Conservation (phyloP, 2,113 vertebrate species). For the Noctilio leporinus region DNA sequence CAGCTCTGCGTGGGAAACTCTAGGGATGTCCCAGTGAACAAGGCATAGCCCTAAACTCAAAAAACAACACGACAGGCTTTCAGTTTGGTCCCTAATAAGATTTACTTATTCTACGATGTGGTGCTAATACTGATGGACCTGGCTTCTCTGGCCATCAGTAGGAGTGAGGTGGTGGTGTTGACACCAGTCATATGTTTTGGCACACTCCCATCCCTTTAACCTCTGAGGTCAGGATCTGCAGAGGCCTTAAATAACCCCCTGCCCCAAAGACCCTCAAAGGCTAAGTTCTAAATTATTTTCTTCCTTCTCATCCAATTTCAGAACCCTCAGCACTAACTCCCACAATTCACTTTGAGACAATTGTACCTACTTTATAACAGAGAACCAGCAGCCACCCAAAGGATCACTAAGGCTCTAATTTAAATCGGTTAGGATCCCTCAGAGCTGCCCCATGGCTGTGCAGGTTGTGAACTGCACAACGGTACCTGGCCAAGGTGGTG, state of each 20-base stretch:
- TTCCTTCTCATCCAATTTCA: neutral
- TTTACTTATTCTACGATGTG: neutral
- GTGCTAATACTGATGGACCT: neutral
- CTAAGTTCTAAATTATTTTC: neutral
- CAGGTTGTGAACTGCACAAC: neutral
- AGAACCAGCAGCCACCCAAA: neutral
- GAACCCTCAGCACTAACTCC: neutral
- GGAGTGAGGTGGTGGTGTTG: neutral
- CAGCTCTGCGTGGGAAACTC: neutral
- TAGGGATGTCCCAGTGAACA: neutral
- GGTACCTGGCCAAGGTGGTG: neutral
- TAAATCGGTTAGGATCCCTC: neutral
- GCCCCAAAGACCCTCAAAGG: neutral
- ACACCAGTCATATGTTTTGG: neutral
- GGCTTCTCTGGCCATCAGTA: neutral
- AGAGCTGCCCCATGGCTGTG: neutral
- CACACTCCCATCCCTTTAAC: too few relatives aligned
- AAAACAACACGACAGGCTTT: neutral
- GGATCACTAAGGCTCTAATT: neutral
- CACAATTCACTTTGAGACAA: neutral
- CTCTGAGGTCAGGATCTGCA: neutral
- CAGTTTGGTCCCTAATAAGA: neutral
- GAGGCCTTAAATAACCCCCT: neutral
- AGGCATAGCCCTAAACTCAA: neutral
- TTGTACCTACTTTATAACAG: neutral